Base-by-base conservation (phyloP, 2,113 vertebrate genomes). In the Eolophus roseicapilla region DNA sequence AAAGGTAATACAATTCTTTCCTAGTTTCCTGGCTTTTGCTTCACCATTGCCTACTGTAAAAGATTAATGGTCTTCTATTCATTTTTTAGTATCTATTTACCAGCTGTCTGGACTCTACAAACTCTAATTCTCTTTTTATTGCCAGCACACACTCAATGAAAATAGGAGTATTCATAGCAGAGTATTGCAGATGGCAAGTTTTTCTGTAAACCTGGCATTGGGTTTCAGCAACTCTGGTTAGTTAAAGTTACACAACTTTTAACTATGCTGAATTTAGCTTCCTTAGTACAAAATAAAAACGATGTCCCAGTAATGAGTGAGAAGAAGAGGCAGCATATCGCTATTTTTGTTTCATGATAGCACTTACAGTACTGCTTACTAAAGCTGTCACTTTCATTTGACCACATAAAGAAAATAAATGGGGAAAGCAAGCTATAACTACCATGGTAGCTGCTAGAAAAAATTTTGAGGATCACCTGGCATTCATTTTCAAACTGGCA, bases 261-360 rank as follows among this genome's bases (percentile, higher is more conserved):
- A 65, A 63, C 25, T 63, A 7, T 10, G 3, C 7, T 63, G 37
- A n/a, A 59, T 17, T 83, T 53, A 29, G 5, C n/a, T 88, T 50
- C 24, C 46, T 33, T 47, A 24, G 16, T 53, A 20, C 10, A 73
- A 69, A 35, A 41, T 41, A 62, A 63, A 88, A 68, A 50, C 18
- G 23, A 15, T 11, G 41, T 39, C 24, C 44, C 75, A 33, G 24
- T 27, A 55, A 24, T 4, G 37, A 77, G 27, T 18, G 46, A 53
- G 37, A 44, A 59, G 41, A 27, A 76, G 44, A 71, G 25, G 19
- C 16, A 31, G 10, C 0, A 0, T 27, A 21, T 69, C 59, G 10
- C 17, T 76, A 3, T n/a, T 90, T 65, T 74, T 84, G 47, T 74
- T 80, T 62, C 49, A 3, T 25, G 41, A 17, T 52, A 64, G 62